Percentiles rank a stretch among this genome's conserved stretches.
Evolutionary conservation across 2,113 vertebrate species (phyloP).

Genomic region (Pachyramphus minor): DNA sequence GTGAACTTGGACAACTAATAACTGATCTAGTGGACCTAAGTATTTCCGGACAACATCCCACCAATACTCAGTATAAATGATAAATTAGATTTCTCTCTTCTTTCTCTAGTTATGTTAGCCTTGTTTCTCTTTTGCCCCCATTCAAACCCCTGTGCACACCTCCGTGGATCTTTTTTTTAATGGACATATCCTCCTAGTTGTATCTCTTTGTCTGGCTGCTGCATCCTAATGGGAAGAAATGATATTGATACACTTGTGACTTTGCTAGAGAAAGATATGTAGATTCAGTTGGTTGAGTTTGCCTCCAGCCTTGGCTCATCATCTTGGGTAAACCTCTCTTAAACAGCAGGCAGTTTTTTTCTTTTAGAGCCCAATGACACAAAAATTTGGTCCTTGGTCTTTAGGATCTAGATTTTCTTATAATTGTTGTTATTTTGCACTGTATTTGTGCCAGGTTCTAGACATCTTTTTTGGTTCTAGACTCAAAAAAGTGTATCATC

Average conservation of each 20-base stretch:
- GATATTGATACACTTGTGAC: background rate
- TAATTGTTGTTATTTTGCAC: background rate
- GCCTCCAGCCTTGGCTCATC: background rate
- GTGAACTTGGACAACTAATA: background rate
- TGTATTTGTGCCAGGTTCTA: background rate
- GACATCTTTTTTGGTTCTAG: too few relatives aligned
- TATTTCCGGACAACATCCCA: background rate
- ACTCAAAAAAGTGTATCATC: background rate
- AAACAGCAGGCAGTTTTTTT: background rate
- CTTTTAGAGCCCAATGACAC: background rate
- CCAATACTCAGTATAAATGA: background rate
- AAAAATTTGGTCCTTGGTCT: background rate
- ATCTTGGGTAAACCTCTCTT: background rate
- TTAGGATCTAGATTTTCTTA: background rate
- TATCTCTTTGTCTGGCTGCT: background rate
- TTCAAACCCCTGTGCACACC: background rate
- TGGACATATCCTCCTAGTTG: background rate
- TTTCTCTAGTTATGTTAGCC: background rate
- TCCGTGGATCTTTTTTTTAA: background rate
- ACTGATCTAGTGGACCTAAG: background rate
- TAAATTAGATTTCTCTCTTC: background rate
- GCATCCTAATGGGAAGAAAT: background rate
- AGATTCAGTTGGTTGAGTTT: background rate
- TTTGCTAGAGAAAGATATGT: rapidly evolving
- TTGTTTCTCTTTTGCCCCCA: rapidly evolving